Evolutionary conservation across 2,113 vertebrate genomes (phyloP).

Genomic region (Machaerirhynchus nigripectus): DNA sequence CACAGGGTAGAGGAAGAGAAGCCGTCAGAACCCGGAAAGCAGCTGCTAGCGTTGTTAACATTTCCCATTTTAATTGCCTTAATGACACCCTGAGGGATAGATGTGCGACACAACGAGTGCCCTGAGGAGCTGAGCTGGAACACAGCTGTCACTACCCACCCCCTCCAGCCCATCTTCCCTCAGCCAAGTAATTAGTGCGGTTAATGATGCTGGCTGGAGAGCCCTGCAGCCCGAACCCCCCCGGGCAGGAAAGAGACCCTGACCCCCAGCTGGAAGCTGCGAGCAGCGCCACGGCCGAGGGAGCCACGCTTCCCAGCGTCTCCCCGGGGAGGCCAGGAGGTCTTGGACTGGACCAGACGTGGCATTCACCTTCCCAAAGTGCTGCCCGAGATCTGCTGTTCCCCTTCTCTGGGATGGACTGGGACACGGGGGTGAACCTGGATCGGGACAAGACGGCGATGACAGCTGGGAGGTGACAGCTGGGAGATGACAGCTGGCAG

Average conservation of each 20-base stretch:
- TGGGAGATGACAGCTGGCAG: not conserved
- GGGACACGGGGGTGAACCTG: not conserved
- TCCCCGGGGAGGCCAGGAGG: not conserved
- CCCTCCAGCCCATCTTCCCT: not conserved
- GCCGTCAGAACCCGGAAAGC: not conserved
- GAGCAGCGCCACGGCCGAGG: rapidly evolving
- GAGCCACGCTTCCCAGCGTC: not conserved
- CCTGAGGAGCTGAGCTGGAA: not conserved
- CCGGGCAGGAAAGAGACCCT: not conserved
- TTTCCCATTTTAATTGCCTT: conserved; percentile 46
- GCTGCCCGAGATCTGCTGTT: not conserved
- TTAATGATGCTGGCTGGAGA: not conserved
- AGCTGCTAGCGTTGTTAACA: not conserved
- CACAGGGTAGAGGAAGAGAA: not conserved
- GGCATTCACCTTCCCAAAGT: not conserved
- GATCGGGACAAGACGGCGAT: not conserved
- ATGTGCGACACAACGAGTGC: not conserved
- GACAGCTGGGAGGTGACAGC: not conserved
- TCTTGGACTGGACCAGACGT: rapidly evolving
- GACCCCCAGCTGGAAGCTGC: not conserved
- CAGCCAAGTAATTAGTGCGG: conserved; percentile 13
- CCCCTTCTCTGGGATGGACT: not conserved
- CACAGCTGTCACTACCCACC: conserved; percentile 5
- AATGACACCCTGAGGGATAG: conserved; percentile 30
- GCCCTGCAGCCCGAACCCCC: not conserved